Percentiles rank a stretch among this genome's conserved stretches.
Evolutionary conservation across 2,888 invertebrate species (phyloP).

Genomic region (Drosophila robusta): DNA sequence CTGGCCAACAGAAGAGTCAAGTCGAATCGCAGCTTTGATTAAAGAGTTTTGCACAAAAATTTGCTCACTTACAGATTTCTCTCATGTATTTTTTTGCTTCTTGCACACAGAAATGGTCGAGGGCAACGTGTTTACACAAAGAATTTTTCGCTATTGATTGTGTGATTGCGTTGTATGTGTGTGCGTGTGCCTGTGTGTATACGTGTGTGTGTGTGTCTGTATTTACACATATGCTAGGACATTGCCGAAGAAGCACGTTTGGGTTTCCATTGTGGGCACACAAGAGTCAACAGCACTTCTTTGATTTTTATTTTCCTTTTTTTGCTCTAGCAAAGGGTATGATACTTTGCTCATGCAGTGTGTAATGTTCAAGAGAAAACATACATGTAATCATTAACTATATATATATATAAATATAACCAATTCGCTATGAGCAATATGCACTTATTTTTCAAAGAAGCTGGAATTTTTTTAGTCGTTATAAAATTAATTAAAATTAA

Average conservation of each 20-base stretch:
- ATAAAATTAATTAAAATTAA: too few relatives aligned
- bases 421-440: too few relatives aligned
- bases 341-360: too few relatives aligned
- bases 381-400: not conserved
- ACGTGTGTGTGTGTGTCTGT: slow-evolving; percentile 8
- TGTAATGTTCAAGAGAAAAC: not conserved
- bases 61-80: slow-evolving; percentile 49
- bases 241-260: slow-evolving; percentile 44
- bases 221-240: slow-evolving; percentile 38
- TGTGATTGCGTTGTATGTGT: slow-evolving; percentile 43
- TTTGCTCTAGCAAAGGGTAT: not conserved
- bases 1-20: slow-evolving; percentile 7
- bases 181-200: slow-evolving; percentile 9
- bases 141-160: slow-evolving; percentile 71
- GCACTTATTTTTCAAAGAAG: too few relatives aligned
- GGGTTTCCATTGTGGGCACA: slow-evolving; percentile 52
- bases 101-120: slow-evolving; percentile 21
- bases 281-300: slow-evolving; percentile 62
- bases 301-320: slow-evolving; percentile 25
- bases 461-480: too few relatives aligned
- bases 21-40: slow-evolving; percentile 49
- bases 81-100: slow-evolving; percentile 26
- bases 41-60: slow-evolving; percentile 62
- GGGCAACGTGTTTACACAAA: slow-evolving; percentile 68
- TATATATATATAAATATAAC: not conserved